These are phyloP conservation scores for Notospermus geniculatus DNA, from an alignment of 1,140 invertebrate species.

Conservation along the genomic window DNA sequence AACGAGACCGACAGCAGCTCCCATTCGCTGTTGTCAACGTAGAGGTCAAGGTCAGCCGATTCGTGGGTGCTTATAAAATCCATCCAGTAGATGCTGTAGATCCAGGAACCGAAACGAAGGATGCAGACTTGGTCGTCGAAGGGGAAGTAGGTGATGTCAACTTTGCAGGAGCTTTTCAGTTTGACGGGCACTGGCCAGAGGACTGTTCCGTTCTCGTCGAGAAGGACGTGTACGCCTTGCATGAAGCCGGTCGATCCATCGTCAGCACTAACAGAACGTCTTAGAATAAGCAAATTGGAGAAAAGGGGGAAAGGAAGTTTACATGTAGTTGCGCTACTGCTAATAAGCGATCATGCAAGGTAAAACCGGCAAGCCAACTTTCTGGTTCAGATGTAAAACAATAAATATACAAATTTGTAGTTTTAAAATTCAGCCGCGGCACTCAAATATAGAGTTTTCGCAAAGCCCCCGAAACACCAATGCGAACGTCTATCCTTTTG, in stretches of 20 bases:
- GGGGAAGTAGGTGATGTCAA: slow-evolving; percentile 55
- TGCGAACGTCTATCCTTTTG: no score
- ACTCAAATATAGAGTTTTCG: no score
- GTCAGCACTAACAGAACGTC: slow-evolving; percentile 54
- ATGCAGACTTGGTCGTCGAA: slow-evolving; percentile 62
- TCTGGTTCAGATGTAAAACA: no score
- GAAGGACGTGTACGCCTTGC: slow-evolving; percentile 59
- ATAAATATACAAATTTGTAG: no score
- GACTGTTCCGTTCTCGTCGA: slow-evolving; percentile 59
- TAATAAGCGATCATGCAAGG: neutral
- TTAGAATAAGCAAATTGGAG: neutral
- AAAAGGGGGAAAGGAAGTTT: neutral
- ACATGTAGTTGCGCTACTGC: neutral
- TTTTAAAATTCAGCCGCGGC: no score
- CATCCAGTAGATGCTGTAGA: slow-evolving; percentile 62
- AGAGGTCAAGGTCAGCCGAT: slow-evolving; percentile 79
- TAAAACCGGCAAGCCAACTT: neutral
- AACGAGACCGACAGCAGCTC: slow-evolving; percentile 77
- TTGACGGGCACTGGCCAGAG: slow-evolving; percentile 61
- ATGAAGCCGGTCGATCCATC: slow-evolving; percentile 63
- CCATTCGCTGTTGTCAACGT: slow-evolving; percentile 98
- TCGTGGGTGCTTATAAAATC: slow-evolving; percentile 47
- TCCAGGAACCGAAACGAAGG: slow-evolving; percentile 58
- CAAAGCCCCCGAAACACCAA: no score
- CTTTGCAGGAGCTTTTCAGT: slow-evolving; percentile 49